These are phyloP conservation scores for Drosophila parthenogenetica DNA, from an alignment of 2,888 invertebrate species.

Conservation along the genomic window DNA sequence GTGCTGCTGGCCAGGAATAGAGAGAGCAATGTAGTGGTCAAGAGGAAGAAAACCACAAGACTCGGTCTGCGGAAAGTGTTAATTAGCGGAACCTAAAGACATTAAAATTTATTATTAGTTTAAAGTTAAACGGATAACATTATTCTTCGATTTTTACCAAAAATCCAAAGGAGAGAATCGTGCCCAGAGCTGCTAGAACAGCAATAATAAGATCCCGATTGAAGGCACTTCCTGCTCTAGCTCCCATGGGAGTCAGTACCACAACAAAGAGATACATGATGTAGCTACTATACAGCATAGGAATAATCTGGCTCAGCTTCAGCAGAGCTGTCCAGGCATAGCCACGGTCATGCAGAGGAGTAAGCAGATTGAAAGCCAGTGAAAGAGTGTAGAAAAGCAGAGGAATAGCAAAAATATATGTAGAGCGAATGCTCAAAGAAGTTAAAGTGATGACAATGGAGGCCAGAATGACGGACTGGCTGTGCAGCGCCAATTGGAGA, in stretches of 20 bases:
- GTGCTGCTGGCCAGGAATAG: slow-evolving; percentile 82
- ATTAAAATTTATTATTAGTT: no score
- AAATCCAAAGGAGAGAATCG: slow-evolving; percentile 81
- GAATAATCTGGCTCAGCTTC: slow-evolving; percentile 83
- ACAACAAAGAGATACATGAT: slow-evolving; percentile 85
- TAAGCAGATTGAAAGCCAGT: slow-evolving; percentile 74
- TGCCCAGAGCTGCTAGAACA: slow-evolving; percentile 79
- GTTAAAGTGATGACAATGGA: slow-evolving; percentile 66
- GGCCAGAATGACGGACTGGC: slow-evolving; percentile 75
- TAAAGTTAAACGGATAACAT: no score
- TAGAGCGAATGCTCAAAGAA: slow-evolving; percentile 67
- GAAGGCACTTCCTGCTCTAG: slow-evolving; percentile 83
- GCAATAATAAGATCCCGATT: slow-evolving; percentile 87
- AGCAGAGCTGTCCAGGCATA: slow-evolving; percentile 74
- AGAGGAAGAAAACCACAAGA: slow-evolving; percentile 27
- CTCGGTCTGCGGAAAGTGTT: slow-evolving; percentile 54
- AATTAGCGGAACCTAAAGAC: slow-evolving; percentile 48
- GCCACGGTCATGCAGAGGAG: slow-evolving; percentile 69
- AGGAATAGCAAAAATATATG: slow-evolving; percentile 76
- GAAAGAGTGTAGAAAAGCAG: slow-evolving; percentile 76
- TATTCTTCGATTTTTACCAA: slow-evolving; percentile 64
- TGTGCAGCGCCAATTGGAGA: slow-evolving; percentile 80
- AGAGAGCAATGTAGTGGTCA: slow-evolving; percentile 25
- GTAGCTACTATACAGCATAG: slow-evolving; percentile 85
- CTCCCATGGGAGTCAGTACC: slow-evolving; percentile 87